Conservation (phyloP, 1,140 invertebrate species). For the Artemia franciscana region DNA sequence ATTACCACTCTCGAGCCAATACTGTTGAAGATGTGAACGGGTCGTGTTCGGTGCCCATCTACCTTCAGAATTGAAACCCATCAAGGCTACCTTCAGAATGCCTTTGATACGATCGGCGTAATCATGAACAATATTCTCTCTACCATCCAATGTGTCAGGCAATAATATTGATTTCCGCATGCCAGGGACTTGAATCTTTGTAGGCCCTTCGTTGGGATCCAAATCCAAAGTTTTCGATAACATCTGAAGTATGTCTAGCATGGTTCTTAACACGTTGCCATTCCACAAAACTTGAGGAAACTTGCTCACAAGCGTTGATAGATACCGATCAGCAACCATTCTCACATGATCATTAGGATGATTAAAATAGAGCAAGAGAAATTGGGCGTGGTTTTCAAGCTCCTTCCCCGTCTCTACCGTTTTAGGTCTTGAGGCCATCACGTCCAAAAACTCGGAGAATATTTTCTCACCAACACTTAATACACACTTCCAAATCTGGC, state of each 20-base stretch:
- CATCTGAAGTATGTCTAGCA: constrained; percentile 85
- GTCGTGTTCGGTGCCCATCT: constrained; percentile 92
- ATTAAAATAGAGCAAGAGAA: constrained; percentile 88
- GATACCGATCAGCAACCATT: constrained; percentile 76
- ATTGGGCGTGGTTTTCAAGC: constrained; percentile 78
- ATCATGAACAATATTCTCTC: constrained; percentile 54
- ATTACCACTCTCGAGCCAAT: constrained; percentile 17
- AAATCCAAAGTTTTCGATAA: constrained; percentile 67
- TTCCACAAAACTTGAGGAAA: constrained; percentile 51
- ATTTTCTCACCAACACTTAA: constrained; percentile 59
- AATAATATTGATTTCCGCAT: constrained; percentile 63
- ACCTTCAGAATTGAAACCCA: not conserved
- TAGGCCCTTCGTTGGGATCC: constrained; percentile 80
- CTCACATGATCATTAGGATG: constrained; percentile 85
- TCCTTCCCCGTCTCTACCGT: constrained; percentile 62
- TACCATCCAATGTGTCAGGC: constrained; percentile 70
- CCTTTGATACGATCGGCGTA: constrained; percentile 75
- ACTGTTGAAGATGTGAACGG: constrained; percentile 77
- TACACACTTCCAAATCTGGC: constrained; percentile 83
- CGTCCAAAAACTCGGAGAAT: constrained; percentile 63
- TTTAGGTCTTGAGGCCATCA: constrained; percentile 58
- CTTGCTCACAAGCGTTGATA: constrained; percentile 67
- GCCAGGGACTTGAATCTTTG: constrained; percentile 51
- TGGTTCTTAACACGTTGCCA: constrained; percentile 71
- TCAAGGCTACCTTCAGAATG: constrained; percentile 84